Base-by-base conservation (phyloP, 2,888 invertebrate species). In the Phengaris arion region DNA sequence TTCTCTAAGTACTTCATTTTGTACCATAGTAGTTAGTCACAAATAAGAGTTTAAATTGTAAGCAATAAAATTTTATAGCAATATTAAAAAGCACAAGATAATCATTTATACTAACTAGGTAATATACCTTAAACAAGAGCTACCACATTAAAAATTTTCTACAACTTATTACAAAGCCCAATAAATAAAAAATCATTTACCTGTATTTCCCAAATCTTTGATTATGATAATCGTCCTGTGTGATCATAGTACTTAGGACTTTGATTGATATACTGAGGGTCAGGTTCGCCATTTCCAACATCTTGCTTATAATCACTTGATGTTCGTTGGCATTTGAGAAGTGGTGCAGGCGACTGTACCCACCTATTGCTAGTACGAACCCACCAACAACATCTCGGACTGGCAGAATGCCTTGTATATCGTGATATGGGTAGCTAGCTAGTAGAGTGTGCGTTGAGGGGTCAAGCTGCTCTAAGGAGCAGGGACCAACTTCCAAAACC, bases 171-270 rank as follows among this genome's bases (percentile, higher is more conserved):
- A 35, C 35, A 35, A 35, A 3, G 35, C 35, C 35, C 35, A 35
- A 35, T 35, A 35, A 35, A 35, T 35, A 35, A 35, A 35, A 69
- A 15, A 69, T 15, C 22, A 64, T 83, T 87, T 88, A 97, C 98
- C 98, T 97, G 90, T 96, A 98, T 88, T 98, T 97, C 78, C 99
- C 99, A 87, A 99, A 96, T 86, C 98, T 94, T 86, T 98, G 97
- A 79, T 95, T 95, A 81, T 97, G 95, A 87, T 98, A 98, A 85
- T 98, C 97, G 81, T 98, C 97, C 80, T 97, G 91, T 0, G 97
- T 96, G 68, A 98, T 97, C 80, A 96, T 96, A 74, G 97, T 96
- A 79, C 96, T 96, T 76, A 97, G 94, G 79, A 98, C 96, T 91
- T 97, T 97, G 76, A 99, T 96, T 80, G 94, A 96, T 78, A 97